Conservation (phyloP, 2,113 vertebrate species). For the Menura novaehollandiae region DNA sequence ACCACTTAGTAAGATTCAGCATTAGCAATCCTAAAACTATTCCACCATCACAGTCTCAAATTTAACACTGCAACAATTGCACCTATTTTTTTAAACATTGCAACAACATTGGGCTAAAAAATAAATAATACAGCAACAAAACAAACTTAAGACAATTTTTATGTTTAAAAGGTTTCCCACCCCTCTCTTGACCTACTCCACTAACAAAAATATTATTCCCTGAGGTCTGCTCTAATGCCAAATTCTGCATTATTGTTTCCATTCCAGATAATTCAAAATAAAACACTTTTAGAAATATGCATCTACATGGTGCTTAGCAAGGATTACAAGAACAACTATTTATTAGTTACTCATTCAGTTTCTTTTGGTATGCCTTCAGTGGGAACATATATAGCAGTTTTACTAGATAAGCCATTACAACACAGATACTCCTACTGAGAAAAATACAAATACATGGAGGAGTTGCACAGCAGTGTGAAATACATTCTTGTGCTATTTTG, state of each 20-base stretch:
- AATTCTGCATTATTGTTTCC: not conserved
- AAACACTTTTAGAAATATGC: not conserved
- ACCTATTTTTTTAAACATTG: not conserved
- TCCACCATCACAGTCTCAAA: not conserved
- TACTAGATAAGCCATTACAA: not conserved
- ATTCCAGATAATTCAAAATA: not conserved
- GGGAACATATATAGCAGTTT: not conserved
- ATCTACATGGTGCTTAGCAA: not conserved
- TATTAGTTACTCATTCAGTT: not conserved
- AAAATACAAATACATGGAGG: not conserved
- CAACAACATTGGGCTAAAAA: not conserved
- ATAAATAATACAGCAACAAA: not conserved
- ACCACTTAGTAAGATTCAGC: not conserved
- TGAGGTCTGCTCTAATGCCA: not conserved
- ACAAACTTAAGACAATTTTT: not conserved
- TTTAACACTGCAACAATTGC: not conserved
- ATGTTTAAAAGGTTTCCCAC: not conserved
- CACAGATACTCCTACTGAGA: not conserved
- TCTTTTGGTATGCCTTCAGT: not conserved
- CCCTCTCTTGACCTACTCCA: not conserved
- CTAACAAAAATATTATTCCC: not conserved
- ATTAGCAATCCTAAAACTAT: not conserved
- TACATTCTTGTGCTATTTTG: not conserved
- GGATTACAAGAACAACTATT: not conserved
- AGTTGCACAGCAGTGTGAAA: not conserved